A percentile compares a stretch with the other conserved stretches of the same genome.
These are phyloP conservation scores for Trichogramma dendrolimi DNA, from an alignment of 2,888 invertebrate species.

Conservation along the genomic window DNA sequence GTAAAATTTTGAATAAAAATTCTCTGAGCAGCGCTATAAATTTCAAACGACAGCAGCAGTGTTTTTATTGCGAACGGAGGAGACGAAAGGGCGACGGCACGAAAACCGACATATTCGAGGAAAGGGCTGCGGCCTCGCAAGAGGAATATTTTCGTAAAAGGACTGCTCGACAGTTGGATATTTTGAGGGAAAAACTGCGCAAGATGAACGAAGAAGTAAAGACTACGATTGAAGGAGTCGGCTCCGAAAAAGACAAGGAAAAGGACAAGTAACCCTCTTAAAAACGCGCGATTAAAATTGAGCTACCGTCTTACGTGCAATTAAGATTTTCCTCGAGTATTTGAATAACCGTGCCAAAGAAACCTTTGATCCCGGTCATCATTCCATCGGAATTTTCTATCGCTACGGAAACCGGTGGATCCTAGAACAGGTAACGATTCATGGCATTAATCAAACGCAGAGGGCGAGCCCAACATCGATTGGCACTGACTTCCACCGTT, in stretches of 20 bases:
- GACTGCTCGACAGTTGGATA: slow-evolving; percentile 38
- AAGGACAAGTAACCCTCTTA: not conserved
- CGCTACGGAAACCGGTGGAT: slow-evolving; percentile 43
- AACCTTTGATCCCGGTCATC: slow-evolving; percentile 40
- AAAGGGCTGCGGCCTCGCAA: slow-evolving; percentile 41
- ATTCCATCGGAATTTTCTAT: slow-evolving; percentile 35
- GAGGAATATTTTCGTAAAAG: slow-evolving; percentile 44
- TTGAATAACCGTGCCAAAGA: slow-evolving; percentile 45
- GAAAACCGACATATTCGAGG: slow-evolving; percentile 44
- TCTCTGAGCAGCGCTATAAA: no score
- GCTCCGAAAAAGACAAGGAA: not conserved
- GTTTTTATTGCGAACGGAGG: slow-evolving; percentile 37
- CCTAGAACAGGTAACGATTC: slow-evolving; percentile 32
- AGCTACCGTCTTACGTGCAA: slow-evolving; percentile 43
- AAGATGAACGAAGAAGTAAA: not conserved
- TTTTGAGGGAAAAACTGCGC: slow-evolving; percentile 29
- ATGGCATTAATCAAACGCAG: slow-evolving; percentile 2
- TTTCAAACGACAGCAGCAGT: not conserved
- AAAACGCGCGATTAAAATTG: not conserved
- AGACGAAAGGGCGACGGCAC: slow-evolving; percentile 43
- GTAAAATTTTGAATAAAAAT: no score
- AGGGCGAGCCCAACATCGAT: not conserved
- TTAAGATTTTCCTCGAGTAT: slow-evolving; percentile 45
- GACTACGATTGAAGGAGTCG: not conserved
- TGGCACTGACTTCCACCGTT: slow-evolving; percentile 38